Conservation (phyloP, 2,888 invertebrate species). For the Metopia argyrocephala region DNA sequence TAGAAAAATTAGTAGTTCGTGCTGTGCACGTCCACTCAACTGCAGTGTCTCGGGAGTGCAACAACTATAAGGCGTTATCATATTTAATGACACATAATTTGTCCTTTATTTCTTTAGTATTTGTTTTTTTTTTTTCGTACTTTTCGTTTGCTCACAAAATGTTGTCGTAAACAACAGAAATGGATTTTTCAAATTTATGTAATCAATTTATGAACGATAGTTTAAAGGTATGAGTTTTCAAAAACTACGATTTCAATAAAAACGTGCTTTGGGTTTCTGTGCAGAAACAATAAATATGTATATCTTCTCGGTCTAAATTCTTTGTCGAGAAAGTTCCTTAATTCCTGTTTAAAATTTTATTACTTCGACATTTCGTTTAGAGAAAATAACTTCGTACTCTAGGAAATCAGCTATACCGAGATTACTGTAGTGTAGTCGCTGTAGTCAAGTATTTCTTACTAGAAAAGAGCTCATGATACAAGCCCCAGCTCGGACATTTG, state of each 20-base stretch:
- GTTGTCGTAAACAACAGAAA: conserved; percentile 30
- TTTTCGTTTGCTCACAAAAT: conserved; percentile 23
- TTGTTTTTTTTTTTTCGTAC: background rate
- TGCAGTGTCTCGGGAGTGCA: conserved; percentile 15
- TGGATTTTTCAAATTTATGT: conserved; percentile 27
- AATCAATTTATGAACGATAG: conserved; percentile 8
- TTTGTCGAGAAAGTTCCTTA: no score
- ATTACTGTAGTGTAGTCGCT: no score
- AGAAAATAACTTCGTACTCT: no score
- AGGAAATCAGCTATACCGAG: no score
- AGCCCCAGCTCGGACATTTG: no score
- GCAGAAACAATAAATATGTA: no score
- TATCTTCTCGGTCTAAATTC: no score
- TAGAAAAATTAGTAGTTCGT: background rate
- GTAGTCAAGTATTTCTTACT: no score
- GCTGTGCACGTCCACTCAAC: background rate
- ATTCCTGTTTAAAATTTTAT: no score
- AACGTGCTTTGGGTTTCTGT: no score
- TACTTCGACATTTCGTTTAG: no score
- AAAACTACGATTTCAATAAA: background rate
- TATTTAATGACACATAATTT: conserved; percentile 75
- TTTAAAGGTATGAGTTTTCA: background rate
- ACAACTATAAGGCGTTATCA: conserved; percentile 71
- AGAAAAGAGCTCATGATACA: no score
- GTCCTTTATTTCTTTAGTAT: conserved; percentile 61